These are phyloP conservation scores for Lophius americanus DNA, from an alignment of 2,797 vertebrate genomes.

Conservation along the genomic window DNA sequence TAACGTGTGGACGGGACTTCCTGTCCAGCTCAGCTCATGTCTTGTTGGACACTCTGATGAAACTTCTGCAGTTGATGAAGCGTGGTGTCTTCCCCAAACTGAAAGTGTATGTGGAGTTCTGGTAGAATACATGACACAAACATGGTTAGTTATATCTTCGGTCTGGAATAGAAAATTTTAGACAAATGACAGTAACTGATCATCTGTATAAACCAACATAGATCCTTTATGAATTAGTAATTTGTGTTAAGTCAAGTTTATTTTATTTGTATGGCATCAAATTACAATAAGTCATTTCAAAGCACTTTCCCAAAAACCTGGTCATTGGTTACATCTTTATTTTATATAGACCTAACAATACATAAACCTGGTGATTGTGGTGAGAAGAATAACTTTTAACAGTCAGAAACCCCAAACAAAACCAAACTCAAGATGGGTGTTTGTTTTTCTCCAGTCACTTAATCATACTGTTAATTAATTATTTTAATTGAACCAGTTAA, in stretches of 20 bases:
- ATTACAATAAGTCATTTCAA: no score
- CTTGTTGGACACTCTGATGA: slow-evolving; percentile 88
- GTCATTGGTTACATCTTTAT: no score
- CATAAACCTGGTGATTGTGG: no score
- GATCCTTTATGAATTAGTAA: background rate
- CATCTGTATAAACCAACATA: background rate
- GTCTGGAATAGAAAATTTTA: background rate
- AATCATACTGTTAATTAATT: no score
- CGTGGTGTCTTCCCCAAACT: slow-evolving; percentile 88
- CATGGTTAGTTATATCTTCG: background rate
- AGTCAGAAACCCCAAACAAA: no score
- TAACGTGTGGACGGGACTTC: slow-evolving; percentile 90
- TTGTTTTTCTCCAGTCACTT: no score
- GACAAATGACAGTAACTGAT: background rate
- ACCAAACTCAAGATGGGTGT: no score
- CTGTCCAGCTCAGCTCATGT: slow-evolving; percentile 83
- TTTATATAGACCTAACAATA: no score
- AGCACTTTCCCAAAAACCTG: no score
- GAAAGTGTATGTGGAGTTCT: slow-evolving; percentile 87
- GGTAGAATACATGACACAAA: background rate
- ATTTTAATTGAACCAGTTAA: no score
- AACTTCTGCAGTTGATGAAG: slow-evolving; percentile 87
- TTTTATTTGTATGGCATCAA: background rate
- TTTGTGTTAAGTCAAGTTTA: background rate
- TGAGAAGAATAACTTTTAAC: no score